Evolutionary conservation across 2,888 invertebrate genomes (phyloP), one percentile per base, ranked within the genome.

Genomic region (Ophion ventricosus): DNA sequence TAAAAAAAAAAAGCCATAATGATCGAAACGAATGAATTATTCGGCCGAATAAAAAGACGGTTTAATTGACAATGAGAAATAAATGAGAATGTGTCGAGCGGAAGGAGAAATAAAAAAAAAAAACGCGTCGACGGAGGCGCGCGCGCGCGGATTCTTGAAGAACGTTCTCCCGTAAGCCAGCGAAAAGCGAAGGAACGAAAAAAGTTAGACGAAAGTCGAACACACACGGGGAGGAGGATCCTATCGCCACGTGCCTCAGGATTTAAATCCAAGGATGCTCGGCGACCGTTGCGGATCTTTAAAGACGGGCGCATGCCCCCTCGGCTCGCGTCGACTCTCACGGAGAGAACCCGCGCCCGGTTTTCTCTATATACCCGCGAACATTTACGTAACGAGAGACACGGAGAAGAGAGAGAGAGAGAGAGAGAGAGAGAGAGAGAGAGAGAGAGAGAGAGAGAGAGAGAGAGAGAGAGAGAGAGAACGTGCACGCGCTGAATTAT

Each of bases 261-360:
- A 89, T 89, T 91, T 88, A 88, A 90, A 90, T 89, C 90, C 91
- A 89, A 91, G 90, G 90, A 90, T 91, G 82, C 66, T 49, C 70
- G 75, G 25, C 85, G 89, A 89, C 90, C 89, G 89, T 91, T 91
- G 88, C 88, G 86, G 85, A 84, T 85, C 85, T 87, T 88, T 88
- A 87, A 87, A 82, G 83, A 79, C 75, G 56, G 56, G 54, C 40
- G 54, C 40, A 35, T 40, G 75, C 84, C 74, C 74, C 54, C 85
- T 80, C 67, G 54, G 76, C 75, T 76, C 83, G 69, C 83, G 69
- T 78, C 67, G 76, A 72, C 64, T 66, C 72, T 80, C 77, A 35
- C 67, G 69, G 81, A 75, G 81, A 75, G 74, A 80, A 66, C 57
- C 83, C 63, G 77, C 63, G 67, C 79, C n/a, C n/a, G 59, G 63